Conservation (phyloP, 2,888 invertebrate species). For the Sphinx pinastri region DNA sequence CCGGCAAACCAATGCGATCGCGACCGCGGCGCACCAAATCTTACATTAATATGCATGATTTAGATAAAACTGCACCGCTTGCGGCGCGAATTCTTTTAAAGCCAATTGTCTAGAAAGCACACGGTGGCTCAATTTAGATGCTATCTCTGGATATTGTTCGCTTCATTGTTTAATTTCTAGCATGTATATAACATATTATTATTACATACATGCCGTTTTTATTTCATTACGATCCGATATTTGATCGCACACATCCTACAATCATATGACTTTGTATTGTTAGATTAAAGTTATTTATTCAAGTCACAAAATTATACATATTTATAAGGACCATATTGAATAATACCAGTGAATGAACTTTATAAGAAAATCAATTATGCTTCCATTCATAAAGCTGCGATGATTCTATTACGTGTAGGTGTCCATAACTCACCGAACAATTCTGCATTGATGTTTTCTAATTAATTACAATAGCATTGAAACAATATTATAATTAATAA, state of each 20-base stretch:
- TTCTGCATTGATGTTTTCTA: conserved; percentile 49
- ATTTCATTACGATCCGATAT: conserved; percentile 1
- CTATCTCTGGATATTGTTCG: conserved; percentile 29
- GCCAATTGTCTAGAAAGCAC: conserved; percentile 26
- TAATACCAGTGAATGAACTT: conserved; percentile 64
- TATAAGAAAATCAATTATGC: conserved; percentile 64
- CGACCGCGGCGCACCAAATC: conserved; percentile 59
- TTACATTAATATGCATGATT: conserved; percentile 76
- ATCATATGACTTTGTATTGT: conserved; percentile 29
- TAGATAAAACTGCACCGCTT: conserved; percentile 59
- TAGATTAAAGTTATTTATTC: conserved; percentile 29
- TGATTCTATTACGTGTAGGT: conserved; percentile 66
- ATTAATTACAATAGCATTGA: conserved; percentile 12
- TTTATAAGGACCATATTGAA: conserved; percentile 48
- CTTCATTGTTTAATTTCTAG: conserved; percentile 27
- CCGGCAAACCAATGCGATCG: neutral
- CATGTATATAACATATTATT: neutral
- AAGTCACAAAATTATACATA: conserved; percentile 43
- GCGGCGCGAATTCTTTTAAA: conserved; percentile 46
- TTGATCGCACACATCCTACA: conserved; percentile 16
- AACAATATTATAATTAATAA: conserved; percentile 3
- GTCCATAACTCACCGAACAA: conserved; percentile 60
- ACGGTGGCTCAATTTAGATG: conserved; percentile 28
- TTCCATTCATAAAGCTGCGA: conserved; percentile 68
- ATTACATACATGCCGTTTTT: neutral